phyloP scores from a whole-genome alignment of 2,888 invertebrate genomes.

The Alloplasta piceator region DNA sequence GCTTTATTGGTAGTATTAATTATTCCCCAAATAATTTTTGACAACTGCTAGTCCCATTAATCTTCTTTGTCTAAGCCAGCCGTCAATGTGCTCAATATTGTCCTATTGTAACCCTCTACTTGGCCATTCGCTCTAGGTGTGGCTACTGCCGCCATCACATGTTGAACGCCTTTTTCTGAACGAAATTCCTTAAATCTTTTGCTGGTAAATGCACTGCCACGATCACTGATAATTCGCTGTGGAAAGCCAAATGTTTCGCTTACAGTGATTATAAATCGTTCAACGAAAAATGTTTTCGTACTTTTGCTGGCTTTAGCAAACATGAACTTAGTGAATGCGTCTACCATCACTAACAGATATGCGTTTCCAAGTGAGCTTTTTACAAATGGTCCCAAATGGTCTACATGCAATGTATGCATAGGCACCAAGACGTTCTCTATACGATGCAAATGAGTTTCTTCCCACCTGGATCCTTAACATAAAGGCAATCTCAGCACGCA shows the following conservation, averaged over 20 bases:
- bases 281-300: conserved; percentile 7
- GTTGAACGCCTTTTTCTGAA: conserved; percentile 52
- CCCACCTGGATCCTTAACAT: conserved; percentile 6
- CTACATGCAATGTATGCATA: conserved; percentile 49
- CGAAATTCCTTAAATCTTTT: conserved; percentile 29
- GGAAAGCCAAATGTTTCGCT: conserved; percentile 14
- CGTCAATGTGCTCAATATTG: conserved; percentile 65
- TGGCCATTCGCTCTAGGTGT: conserved; percentile 67
- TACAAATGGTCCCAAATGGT: conserved; percentile 51
- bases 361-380: conserved; percentile 8
- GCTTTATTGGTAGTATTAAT: conserved; percentile 57
- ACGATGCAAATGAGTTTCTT: background rate
- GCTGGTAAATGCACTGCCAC: conserved; percentile 46
- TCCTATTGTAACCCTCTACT: conserved; percentile 70
- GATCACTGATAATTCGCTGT: conserved; percentile 18
- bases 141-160: conserved; percentile 57
- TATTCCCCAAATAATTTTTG: conserved; percentile 51
- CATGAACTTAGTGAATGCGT: conserved; percentile 39
- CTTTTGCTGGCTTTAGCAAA: conserved; percentile 20
- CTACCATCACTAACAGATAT: conserved; percentile 17
- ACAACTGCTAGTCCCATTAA: conserved; percentile 45
- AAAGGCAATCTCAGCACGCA: conserved; percentile 7
- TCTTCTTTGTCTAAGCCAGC: conserved; percentile 58
- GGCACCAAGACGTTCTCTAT: conserved; percentile 32
- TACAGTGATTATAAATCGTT: background rate